Percentiles rank a stretch among this genome's conserved stretches.
phyloP scores from a whole-genome alignment of 2,888 invertebrate species.

The Nemotelus pantherinus region DNA sequence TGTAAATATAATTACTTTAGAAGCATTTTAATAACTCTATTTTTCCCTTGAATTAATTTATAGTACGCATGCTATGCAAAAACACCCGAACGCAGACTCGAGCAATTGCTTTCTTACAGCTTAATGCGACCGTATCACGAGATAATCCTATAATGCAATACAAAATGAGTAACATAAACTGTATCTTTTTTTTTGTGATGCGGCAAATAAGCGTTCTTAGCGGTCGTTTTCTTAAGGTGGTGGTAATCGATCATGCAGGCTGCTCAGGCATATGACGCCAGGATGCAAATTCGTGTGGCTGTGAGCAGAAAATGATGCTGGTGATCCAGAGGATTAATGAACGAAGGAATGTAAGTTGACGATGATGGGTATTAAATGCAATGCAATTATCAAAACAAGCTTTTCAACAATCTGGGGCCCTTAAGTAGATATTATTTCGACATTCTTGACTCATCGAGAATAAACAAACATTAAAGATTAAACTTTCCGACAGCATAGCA shows the following conservation, averaged over 20 bases:
- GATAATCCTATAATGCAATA: slow-evolving; percentile 22
- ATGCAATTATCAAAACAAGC: not conserved
- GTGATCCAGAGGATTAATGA: not conserved
- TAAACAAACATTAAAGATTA: slow-evolving; percentile 20
- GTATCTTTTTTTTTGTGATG: not conserved
- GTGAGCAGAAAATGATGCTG: not conserved
- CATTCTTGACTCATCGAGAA: not conserved
- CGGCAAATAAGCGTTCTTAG: not conserved
- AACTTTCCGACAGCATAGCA: slow-evolving; percentile 25
- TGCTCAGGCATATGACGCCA: not conserved
- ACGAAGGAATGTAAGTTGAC: not conserved
- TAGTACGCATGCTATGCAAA: slow-evolving; percentile 20
- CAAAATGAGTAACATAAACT: not conserved
- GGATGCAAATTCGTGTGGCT: too few species aligned
- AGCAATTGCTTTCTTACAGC: slow-evolving; percentile 20
- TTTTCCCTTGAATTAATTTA: slow-evolving; percentile 28
- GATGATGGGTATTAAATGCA: not conserved
- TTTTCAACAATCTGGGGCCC: not conserved
- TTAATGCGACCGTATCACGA: slow-evolving; percentile 33
- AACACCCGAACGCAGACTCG: not conserved
- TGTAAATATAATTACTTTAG: slow-evolving; percentile 31
- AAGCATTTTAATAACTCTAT: slow-evolving; percentile 36
- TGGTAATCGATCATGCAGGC: not conserved
- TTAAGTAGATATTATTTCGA: not conserved
- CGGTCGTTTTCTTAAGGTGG: slow-evolving; percentile 11